phyloP scores from a whole-genome alignment of 2,113 vertebrate genomes.

The Syrrhaptes paradoxus region DNA sequence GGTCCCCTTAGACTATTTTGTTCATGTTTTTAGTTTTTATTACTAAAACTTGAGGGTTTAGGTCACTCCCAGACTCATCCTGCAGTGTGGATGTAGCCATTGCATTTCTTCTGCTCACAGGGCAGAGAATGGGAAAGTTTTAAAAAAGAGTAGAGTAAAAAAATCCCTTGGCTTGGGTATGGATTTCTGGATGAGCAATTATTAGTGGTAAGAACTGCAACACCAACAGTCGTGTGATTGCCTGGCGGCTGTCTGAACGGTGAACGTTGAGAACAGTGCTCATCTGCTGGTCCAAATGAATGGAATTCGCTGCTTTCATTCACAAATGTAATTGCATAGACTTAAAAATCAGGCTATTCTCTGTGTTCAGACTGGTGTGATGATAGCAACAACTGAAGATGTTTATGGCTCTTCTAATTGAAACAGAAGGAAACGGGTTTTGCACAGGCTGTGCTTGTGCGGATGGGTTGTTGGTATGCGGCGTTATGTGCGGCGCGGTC shows the following conservation, averaged over 20 bases:
- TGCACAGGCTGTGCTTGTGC: neutral
- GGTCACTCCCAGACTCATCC: neutral
- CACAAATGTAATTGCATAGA: slow-evolving; percentile 15
- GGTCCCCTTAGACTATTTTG: neutral
- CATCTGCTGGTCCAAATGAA: slow-evolving; percentile 6
- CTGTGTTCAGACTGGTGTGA: neutral
- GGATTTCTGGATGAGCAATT: neutral
- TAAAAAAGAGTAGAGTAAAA: neutral
- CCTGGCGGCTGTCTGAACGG: neutral
- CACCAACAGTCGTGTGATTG: neutral
- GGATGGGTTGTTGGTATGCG: neutral
- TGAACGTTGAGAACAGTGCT: neutral
- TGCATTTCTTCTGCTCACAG: neutral
- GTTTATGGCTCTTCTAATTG: slow-evolving; percentile 20
- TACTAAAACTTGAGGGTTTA: too few species aligned
- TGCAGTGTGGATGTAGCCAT: neutral
- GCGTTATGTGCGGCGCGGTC: neutral
- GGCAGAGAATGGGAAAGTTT: neutral
- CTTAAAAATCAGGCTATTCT: neutral
- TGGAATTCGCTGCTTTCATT: neutral
- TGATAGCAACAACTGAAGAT: slow-evolving; percentile 14
- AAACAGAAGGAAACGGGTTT: neutral
- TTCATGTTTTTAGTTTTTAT: neutral
- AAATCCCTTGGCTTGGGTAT: neutral
- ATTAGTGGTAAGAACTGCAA: neutral